Base-by-base conservation (phyloP, 2,888 invertebrate species). In the Hirtodrosophila trivittata region DNA sequence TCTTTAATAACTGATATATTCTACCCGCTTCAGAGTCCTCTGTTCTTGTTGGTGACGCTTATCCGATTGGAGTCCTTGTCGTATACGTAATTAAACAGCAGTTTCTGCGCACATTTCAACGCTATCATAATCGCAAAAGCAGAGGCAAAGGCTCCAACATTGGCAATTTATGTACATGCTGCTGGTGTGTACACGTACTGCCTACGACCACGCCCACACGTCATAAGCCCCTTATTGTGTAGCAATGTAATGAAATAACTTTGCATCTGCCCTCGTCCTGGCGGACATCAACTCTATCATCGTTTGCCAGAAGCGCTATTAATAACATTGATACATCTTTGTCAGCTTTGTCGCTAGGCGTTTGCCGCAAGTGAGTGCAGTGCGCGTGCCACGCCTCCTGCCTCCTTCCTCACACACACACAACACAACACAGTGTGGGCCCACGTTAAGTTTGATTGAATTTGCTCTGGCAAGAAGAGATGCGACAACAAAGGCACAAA, bases 281-380 rank as follows among this genome's bases (percentile, higher is more conserved):
- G n/a, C 37, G 47, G 30, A 42, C 39, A 65, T 57, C 75, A 60
- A 37, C 75, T 70, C 47, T 55, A 70, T 70, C 84, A 75, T 69
- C 69, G 69, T 86, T 78, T 72, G 83, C 86, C 80, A 75, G 57
- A n/a, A 81, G 80, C 74, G 73, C 87, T 86, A 82, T 82, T 82
- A 77, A 86, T 82, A 82, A 85, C 85, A 77, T 81, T 68, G 78
- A 82, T 84, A 70, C 73, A 85, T 70, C 69, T 84, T 51, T n/a
- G n/a, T n/a, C n/a, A n/a, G n/a, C 66, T 56, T 66, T 70, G 68
- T 46, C 63, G 68, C 65, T 63, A 54, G 59, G 65, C 64, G 42
- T 51, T 47, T 57, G 62, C 26, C 41, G 60, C 28, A 38, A 13
- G 32, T 38, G 18, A 14, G n/a, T 30, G 46, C 13, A 28, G n/a